These are phyloP conservation scores for Mus caroli DNA, from an alignment of 2,797 vertebrate genomes.

Conservation along the genomic window DNA sequence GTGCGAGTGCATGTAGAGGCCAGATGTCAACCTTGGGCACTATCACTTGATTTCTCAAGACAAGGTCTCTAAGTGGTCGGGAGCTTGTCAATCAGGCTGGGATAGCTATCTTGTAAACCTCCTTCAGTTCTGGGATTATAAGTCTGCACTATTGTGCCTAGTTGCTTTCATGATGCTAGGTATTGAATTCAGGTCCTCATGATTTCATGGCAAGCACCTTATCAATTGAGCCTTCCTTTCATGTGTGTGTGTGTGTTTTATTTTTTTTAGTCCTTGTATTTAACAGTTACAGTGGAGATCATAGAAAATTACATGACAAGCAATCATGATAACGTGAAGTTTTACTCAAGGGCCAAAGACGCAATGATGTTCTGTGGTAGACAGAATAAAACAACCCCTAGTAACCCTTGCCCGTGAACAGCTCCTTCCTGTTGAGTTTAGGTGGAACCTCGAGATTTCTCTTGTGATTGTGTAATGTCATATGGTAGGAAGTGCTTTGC, in stretches of 20 bases:
- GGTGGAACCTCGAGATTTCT: background rate
- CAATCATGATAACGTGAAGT: background rate
- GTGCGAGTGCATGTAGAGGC: no score
- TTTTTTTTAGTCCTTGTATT: background rate
- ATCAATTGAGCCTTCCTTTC: background rate
- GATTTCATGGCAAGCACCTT: no score
- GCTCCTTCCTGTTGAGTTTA: background rate
- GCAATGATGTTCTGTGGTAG: background rate
- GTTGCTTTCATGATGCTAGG: background rate
- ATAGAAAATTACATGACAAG: background rate
- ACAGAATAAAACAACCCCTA: background rate
- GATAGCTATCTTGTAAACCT: background rate
- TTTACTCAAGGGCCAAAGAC: background rate
- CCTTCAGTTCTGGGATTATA: background rate
- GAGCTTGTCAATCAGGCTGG: background rate
- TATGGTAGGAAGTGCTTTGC: background rate
- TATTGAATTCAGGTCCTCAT: background rate
- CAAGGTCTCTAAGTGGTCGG: background rate
- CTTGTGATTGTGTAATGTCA: background rate
- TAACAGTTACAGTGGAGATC: background rate
- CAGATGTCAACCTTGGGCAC: background rate
- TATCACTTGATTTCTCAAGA: background rate
- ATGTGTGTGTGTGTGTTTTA: background rate
- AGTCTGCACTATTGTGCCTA: background rate
- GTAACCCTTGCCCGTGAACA: background rate